A percentile compares a stretch with the other conserved stretches of the same genome.
phyloP scores from a whole-genome alignment of 2,113 vertebrate genomes.

The Corythornis cristatus region DNA sequence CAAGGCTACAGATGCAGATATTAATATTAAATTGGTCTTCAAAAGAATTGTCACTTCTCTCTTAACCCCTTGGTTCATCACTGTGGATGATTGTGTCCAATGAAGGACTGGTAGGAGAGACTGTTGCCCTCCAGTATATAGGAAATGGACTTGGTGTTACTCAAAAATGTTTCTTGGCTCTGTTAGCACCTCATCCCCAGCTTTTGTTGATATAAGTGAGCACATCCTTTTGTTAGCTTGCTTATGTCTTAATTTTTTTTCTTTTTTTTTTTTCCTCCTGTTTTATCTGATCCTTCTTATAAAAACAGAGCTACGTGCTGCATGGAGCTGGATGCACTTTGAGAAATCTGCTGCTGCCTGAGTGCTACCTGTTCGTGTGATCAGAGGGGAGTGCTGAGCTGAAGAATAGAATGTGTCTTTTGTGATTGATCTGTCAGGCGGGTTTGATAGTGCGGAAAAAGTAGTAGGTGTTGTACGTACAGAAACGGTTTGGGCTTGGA shows the following conservation, averaged over 20 bases:
- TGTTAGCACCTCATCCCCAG: not conserved
- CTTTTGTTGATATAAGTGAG: not conserved
- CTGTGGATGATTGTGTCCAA: not conserved
- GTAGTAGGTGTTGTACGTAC: conserved; percentile 55
- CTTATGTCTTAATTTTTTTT: not conserved
- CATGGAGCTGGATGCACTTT: conserved; percentile 35
- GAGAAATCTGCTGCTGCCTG: conserved; percentile 32
- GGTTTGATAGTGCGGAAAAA: conserved; percentile 57
- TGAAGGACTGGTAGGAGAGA: not conserved
- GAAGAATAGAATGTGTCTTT: conserved; percentile 59
- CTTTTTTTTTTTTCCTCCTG: not conserved
- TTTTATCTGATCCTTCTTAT: conserved; percentile 26
- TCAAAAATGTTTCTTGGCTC: not conserved
- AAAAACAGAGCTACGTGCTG: not conserved
- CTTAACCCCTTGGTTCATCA: not conserved
- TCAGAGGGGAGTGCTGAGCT: not conserved
- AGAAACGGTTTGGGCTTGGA: conserved; percentile 50
- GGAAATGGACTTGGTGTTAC: not conserved
- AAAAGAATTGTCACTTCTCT: not conserved
- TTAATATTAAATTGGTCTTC: not conserved
- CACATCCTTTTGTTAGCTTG: not conserved
- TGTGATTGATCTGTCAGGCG: conserved; percentile 61
- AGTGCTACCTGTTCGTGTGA: conserved; percentile 31
- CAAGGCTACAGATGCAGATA: not conserved
- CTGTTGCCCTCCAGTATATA: not conserved